Percentiles rank a stretch among this genome's conserved stretches.
Evolutionary conservation across 1,140 invertebrate species (phyloP).

Genomic region (Cyphomyrmex costatus): DNA sequence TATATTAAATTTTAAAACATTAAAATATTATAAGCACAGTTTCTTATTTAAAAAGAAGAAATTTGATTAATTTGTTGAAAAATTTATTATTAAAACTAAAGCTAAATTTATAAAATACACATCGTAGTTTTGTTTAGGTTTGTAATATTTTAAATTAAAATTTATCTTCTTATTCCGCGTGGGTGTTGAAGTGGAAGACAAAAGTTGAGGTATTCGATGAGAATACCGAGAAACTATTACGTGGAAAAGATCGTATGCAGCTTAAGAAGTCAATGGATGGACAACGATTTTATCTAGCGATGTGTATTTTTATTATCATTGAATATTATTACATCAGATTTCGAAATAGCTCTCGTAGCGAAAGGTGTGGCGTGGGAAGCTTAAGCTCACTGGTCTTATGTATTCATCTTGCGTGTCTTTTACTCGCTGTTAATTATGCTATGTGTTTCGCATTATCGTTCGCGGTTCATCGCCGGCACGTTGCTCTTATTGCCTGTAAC

Average conservation of each 20-base stretch:
- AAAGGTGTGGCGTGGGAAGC: constrained; percentile 67
- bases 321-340: constrained; percentile 49
- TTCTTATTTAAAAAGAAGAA: not conserved
- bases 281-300: constrained; percentile 61
- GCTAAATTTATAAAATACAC: not conserved
- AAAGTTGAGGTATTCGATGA: not conserved
- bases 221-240: not conserved
- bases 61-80: not conserved
- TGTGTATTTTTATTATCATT: constrained; percentile 37
- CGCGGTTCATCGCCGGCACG: constrained; percentile 1
- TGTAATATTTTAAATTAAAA: constrained; percentile 33
- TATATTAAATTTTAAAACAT: not conserved
- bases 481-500: constrained; percentile 9
- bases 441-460: constrained; percentile 17
- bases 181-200: not conserved
- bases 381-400: constrained; percentile 20
- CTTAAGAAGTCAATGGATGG: not conserved
- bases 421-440: constrained; percentile 37
- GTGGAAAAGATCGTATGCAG: not conserved
- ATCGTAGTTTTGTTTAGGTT: not conserved
- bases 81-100: not conserved
- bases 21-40: not conserved
- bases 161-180: constrained; percentile 1
- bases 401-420: constrained; percentile 52
- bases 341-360: constrained; percentile 12